Base-by-base conservation (phyloP, 2,113 vertebrate species). In the Aix galericulata region DNA sequence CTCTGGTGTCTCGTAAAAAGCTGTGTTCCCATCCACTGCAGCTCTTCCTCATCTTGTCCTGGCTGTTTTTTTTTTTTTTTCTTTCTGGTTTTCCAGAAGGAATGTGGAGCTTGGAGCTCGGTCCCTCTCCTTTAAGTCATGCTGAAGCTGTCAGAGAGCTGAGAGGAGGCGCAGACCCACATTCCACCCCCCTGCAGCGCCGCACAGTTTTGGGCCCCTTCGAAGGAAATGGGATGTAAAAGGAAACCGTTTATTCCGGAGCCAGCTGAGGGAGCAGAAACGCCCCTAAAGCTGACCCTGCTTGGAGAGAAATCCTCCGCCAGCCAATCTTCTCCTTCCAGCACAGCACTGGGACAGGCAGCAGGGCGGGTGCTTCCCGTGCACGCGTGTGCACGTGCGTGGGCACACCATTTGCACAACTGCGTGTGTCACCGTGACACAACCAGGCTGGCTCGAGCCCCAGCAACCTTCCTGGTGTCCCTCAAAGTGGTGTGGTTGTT, bases 311-410 rank as follows among this genome's bases (percentile, higher is more conserved):
- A 42, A 69, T 77, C 77, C 59, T 40, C 48, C 13, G 4, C 67
- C 86, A 83, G 74, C 95, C 96, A 94, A 85, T 96, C 89, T 78
- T 22, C 13, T 40, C 76, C 91, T 79, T 88, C 94, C 96, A 96
- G 94, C 91, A 2, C 89, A 76, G 82, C 38, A 29, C 40, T 7
- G 26, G 73, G 58, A 15, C 8, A 16, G 78, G 56, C 59, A 7
- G 42, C 0, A 32, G 63, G 77, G 6, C 7, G 60, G 60, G 62
- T 18, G 85, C 59, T 10, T n/a, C 11, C 1, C 27, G 8, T 4
- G 40, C 20, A 29, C 1, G 5, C 11, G 3, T 53, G 56, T 48
- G 17, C 22, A 36, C 22, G 22, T 13, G 13, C 18, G 44, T 20
- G 9, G 17, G 5, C 42, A 8, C 21, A 3, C 6, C 7, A n/a